A percentile compares a stretch with the other conserved stretches of the same genome.
Evolutionary conservation across 2,113 vertebrate genomes (phyloP).

Genomic region (Campylorhamphus procurvoides): DNA sequence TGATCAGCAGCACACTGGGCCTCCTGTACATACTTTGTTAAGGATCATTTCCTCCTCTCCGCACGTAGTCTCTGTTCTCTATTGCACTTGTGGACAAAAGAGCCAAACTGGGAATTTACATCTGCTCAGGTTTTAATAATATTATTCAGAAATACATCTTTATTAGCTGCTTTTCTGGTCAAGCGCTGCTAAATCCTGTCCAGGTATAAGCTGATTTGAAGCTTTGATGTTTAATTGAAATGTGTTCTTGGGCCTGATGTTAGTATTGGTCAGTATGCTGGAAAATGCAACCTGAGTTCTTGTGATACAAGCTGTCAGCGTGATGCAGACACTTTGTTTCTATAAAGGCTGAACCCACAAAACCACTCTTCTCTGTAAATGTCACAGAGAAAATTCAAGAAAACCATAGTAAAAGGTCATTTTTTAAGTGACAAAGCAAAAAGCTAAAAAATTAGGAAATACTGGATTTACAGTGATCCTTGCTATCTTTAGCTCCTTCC

Average conservation of each 20-base stretch:
- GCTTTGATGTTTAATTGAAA: constrained; percentile 44
- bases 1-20: background rate
- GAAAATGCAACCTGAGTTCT: background rate
- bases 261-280: background rate
- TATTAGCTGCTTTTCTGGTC: background rate
- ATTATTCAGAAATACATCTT: background rate
- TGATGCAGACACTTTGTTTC: background rate
- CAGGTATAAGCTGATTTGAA: constrained; percentile 16
- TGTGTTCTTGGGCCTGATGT: background rate
- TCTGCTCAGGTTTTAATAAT: constrained; percentile 30
- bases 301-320: background rate
- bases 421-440: background rate
- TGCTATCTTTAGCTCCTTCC: background rate
- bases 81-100: background rate
- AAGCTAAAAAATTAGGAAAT: background rate
- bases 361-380: background rate
- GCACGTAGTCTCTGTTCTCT: background rate
- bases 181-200: background rate
- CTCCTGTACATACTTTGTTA: accelerated
- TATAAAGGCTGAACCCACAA: background rate
- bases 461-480: background rate
- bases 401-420: background rate
- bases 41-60: background rate
- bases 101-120: background rate
- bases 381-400: background rate